Percentiles rank a stretch among this genome's conserved stretches.
Conservation (phyloP, 1,140 invertebrate genomes). For the Antheraea mylitta region DNA sequence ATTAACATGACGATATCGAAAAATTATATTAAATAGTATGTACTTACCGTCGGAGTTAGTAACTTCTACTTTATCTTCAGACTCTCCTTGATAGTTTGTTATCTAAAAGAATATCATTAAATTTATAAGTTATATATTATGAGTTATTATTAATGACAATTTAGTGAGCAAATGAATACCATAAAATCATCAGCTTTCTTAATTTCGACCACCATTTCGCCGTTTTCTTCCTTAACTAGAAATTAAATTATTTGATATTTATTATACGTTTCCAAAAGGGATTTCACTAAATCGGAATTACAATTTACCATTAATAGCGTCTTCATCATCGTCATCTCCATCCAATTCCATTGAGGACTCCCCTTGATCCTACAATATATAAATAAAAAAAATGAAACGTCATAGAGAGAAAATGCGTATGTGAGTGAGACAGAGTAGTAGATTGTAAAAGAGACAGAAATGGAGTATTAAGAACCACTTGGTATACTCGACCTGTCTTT, state of each 20-base stretch:
- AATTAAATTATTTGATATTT: background rate
- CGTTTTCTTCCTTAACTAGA: constrained; percentile 54
- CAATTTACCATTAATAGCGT: constrained; percentile 51
- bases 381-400: background rate
- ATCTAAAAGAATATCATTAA: constrained; percentile 26
- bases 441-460: no score
- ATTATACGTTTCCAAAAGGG: background rate
- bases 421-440: no score
- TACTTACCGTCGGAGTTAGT: constrained; percentile 55
- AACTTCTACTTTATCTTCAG: constrained; percentile 32
- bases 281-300: background rate
- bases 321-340: constrained; percentile 62
- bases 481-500: no score
- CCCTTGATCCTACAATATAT: constrained; percentile 37
- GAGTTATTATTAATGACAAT: no score
- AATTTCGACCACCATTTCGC: constrained; percentile 67
- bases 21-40: no score
- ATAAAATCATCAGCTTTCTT: constrained; percentile 61
- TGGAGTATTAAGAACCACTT: no score
- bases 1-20: no score
- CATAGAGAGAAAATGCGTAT: no score
- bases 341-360: constrained; percentile 61
- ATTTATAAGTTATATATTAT: background rate
- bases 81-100: constrained; percentile 25
- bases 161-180: constrained; percentile 33